Conservation (phyloP, 2,888 invertebrate species). For the Anorthoa munda region DNA sequence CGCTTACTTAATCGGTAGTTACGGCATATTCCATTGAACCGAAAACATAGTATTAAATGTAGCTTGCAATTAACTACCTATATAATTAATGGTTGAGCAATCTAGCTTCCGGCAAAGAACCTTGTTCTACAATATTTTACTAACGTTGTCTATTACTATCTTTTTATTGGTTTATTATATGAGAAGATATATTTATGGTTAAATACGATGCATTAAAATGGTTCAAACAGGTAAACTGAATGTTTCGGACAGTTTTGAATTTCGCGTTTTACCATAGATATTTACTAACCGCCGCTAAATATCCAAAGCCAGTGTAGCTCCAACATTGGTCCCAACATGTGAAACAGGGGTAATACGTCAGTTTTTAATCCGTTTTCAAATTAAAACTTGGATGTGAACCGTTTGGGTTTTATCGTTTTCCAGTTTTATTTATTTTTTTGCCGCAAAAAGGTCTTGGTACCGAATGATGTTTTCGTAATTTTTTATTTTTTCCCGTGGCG, state of each 20-base stretch:
- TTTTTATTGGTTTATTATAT: slow-evolving; percentile 4
- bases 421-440: slow-evolving; percentile 64
- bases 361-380: slow-evolving; percentile 80
- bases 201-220: background rate
- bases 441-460: slow-evolving; percentile 41
- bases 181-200: background rate
- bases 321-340: slow-evolving; percentile 51
- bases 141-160: slow-evolving; percentile 3
- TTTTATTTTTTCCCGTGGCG: background rate
- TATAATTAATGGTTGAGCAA: slow-evolving; percentile 31
- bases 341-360: slow-evolving; percentile 72
- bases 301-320: slow-evolving; percentile 33
- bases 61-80: slow-evolving; percentile 9
- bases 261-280: background rate
- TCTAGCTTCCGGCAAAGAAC: slow-evolving; percentile 11
- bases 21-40: slow-evolving; percentile 20
- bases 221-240: background rate
- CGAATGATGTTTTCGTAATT: slow-evolving; percentile 26
- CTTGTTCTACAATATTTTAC: slow-evolving; percentile 35
- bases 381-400: slow-evolving; percentile 80
- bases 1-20: slow-evolving; percentile 13
- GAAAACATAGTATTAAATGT: slow-evolving; percentile 24
- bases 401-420: slow-evolving; percentile 69
- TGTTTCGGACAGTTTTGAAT: background rate
- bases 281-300: background rate